Evolutionary conservation across 2,888 invertebrate genomes (phyloP).

Genomic region (Drosophila atripex): DNA sequence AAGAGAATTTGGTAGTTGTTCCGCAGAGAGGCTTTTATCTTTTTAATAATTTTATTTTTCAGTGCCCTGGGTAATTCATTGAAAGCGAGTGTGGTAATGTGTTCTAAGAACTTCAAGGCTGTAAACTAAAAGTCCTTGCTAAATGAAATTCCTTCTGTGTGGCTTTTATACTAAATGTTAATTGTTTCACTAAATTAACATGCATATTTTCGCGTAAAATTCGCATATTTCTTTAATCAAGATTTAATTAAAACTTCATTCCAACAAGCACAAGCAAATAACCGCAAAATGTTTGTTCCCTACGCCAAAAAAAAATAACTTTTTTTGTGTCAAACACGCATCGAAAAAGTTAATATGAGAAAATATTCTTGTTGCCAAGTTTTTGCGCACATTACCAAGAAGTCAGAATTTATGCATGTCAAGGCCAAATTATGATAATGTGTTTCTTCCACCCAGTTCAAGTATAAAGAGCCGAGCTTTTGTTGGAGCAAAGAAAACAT

Average conservation of each 20-base stretch:
- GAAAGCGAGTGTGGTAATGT: neutral
- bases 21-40: neutral
- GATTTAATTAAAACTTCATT: neutral
- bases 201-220: neutral
- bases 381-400: constrained; percentile 30
- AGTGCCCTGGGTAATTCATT: neutral
- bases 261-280: neutral
- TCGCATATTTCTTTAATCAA: neutral
- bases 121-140: neutral
- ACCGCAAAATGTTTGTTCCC: neutral
- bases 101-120: neutral
- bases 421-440: constrained; percentile 50
- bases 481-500: constrained; percentile 45
- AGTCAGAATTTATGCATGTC: constrained; percentile 60
- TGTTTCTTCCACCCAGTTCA: neutral
- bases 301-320: constrained; percentile 23
- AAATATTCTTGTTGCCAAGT: constrained; percentile 41
- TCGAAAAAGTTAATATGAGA: constrained; percentile 26
- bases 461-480: neutral
- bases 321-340: constrained; percentile 29
- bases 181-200: neutral
- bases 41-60: neutral
- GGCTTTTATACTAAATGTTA: neutral
- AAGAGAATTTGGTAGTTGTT: neutral
- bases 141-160: neutral